These are phyloP conservation scores for Cephus cinctus DNA, from an alignment of 1,140 invertebrate species.

Conservation along the genomic window DNA sequence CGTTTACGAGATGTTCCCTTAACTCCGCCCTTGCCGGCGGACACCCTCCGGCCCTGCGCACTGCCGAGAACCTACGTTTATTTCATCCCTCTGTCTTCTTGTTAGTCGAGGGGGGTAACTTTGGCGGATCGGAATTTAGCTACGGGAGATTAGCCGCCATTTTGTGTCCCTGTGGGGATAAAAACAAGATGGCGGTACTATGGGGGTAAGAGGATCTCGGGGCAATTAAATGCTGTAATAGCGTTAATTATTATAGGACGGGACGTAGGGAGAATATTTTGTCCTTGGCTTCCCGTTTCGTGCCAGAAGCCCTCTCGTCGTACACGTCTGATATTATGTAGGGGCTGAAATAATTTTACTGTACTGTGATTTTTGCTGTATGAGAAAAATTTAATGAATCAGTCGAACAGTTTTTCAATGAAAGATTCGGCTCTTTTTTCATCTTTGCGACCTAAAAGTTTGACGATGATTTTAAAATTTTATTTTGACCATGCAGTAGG, in stretches of 20 bases:
- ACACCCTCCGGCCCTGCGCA: neutral
- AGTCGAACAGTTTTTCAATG: too few relatives aligned
- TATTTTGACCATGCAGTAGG: too few relatives aligned
- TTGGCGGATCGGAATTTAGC: constrained; percentile 9
- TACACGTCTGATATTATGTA: too few relatives aligned
- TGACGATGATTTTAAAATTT: too few relatives aligned
- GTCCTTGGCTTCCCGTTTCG: too few relatives aligned
- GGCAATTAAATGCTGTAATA: constrained; percentile 44
- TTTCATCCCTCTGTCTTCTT: neutral
- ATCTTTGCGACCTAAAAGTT: too few relatives aligned
- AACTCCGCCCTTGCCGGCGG: neutral
- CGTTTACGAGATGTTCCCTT: neutral
- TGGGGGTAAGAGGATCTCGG: constrained; percentile 23
- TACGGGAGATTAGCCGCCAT: constrained; percentile 41
- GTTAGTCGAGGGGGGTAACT: neutral
- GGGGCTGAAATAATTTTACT: too few relatives aligned
- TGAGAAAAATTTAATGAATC: too few relatives aligned
- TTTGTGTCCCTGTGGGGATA: constrained; percentile 32
- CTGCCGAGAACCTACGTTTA: neutral
- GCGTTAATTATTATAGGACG: constrained; percentile 40
- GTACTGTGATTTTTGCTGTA: too few relatives aligned
- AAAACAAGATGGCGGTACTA: constrained; percentile 38
- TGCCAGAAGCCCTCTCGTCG: too few relatives aligned
- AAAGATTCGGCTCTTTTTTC: too few relatives aligned
- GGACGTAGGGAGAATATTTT: constrained; percentile 23